Percentiles rank a stretch among this genome's conserved stretches.
Evolutionary conservation across 2,797 vertebrate species (phyloP).

Genomic region (Ptychadena robeensis): DNA sequence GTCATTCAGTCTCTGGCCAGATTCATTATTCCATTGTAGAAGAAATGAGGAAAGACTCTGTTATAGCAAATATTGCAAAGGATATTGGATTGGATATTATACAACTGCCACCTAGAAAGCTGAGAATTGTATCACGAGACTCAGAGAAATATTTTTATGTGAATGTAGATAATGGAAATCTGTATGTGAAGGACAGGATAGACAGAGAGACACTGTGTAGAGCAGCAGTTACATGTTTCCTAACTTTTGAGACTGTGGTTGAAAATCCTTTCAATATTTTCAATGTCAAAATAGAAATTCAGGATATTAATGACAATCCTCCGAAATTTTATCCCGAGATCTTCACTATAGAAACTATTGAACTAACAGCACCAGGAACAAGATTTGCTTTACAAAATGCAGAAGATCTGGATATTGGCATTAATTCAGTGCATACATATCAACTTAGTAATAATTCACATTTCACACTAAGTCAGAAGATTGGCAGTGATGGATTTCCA

Average conservation of each 20-base stretch:
- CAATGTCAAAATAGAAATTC: slow-evolving; percentile 71
- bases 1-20: slow-evolving; percentile 67
- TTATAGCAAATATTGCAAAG: slow-evolving; percentile 82
- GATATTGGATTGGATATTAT: slow-evolving; percentile 72
- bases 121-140: slow-evolving; percentile 10
- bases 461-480: slow-evolving; percentile 66
- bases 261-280: slow-evolving; percentile 77
- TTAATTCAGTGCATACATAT: slow-evolving; percentile 67
- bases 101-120: slow-evolving; percentile 35
- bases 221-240: slow-evolving; percentile 63
- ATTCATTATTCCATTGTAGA: slow-evolving; percentile 82
- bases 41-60: slow-evolving; percentile 79
- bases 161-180: slow-evolving; percentile 39
- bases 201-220: slow-evolving; percentile 68
- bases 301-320: slow-evolving; percentile 70
- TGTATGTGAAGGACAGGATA: slow-evolving; percentile 53
- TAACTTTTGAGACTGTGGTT: slow-evolving; percentile 77
- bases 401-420: slow-evolving; percentile 67
- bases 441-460: slow-evolving; percentile 62
- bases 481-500: slow-evolving; percentile 56
- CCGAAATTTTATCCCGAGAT: slow-evolving; percentile 64
- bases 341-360: slow-evolving; percentile 65
- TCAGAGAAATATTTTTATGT: slow-evolving; percentile 48
- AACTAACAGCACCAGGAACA: slow-evolving; percentile 60
- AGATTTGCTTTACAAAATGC: slow-evolving; percentile 69